Evolutionary conservation across 2,113 vertebrate species (phyloP).

Genomic region (Sturnira hondurensis): DNA sequence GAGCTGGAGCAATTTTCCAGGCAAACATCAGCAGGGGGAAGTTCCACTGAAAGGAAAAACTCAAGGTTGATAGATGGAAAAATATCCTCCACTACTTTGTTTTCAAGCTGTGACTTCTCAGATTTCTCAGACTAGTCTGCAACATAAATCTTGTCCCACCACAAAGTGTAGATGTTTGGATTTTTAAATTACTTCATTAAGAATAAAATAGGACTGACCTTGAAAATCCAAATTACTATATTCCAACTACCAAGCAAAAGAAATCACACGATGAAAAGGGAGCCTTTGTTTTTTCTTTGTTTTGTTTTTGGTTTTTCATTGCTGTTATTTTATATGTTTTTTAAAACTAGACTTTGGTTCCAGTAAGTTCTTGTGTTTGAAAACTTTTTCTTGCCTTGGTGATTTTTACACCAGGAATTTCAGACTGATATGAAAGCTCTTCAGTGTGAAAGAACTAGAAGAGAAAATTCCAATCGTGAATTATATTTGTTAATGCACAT

Average conservation of each 20-base stretch:
- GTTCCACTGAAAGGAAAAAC: slow-evolving; percentile 91
- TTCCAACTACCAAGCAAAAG: background rate
- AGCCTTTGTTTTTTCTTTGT: background rate
- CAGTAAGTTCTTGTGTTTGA: slow-evolving; percentile 16
- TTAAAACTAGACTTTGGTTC: slow-evolving; percentile 47
- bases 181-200: slow-evolving; percentile 70
- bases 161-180: slow-evolving; percentile 63
- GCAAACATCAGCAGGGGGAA: slow-evolving; percentile 99
- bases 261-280: background rate
- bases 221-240: slow-evolving; percentile 49
- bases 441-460: background rate
- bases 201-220: slow-evolving; percentile 49
- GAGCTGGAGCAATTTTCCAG: slow-evolving; percentile 97
- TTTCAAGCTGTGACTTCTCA: slow-evolving; percentile 76
- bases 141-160: slow-evolving; percentile 72
- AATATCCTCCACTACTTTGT: slow-evolving; percentile 67
- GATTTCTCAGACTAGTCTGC: slow-evolving; percentile 75
- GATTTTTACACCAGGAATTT: slow-evolving; percentile 16
- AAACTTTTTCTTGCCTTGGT: background rate
- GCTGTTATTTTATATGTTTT: background rate
- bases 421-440: background rate
- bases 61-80: slow-evolving; percentile 72
- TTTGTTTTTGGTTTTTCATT: background rate
- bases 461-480: background rate
- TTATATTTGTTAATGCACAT: background rate